These are phyloP conservation scores for Drosophila parthenogenetica DNA, from an alignment of 2,888 invertebrate species.

Conservation along the genomic window DNA sequence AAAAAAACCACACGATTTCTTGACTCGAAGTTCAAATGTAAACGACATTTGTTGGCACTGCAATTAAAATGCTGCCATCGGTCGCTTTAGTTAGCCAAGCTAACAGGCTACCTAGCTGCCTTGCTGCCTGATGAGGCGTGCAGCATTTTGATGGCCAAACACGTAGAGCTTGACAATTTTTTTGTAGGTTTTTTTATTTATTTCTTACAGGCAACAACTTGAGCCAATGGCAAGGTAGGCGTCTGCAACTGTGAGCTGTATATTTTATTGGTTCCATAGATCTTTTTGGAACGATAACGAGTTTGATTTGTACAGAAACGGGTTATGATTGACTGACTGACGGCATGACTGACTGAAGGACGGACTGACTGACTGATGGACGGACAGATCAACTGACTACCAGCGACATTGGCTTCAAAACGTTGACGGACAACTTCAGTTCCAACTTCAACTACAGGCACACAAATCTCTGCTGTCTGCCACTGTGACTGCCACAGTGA, in stretches of 20 bases:
- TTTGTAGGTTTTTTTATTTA: conserved; percentile 7
- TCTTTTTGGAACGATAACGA: conserved; percentile 75
- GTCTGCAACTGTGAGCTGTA: conserved; percentile 56
- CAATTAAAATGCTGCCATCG: conserved; percentile 70
- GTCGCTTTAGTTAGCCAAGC: conserved; percentile 11
- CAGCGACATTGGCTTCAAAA: conserved; percentile 33
- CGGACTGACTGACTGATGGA: conserved; percentile 41
- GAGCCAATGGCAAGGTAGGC: conserved; percentile 65
- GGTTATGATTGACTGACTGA: conserved; percentile 79
- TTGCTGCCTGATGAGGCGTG: conserved; percentile 68
- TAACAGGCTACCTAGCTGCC: not conserved
- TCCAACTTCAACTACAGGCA: conserved; percentile 24
- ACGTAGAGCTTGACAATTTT: conserved; percentile 74
- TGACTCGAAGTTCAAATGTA: conserved; percentile 72
- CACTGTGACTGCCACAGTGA: conserved; percentile 17
- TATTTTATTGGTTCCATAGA: conserved; percentile 75
- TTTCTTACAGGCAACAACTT: conserved; percentile 1
- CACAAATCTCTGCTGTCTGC: not conserved
- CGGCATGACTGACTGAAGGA: conserved; percentile 46
- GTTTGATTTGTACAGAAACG: conserved; percentile 78
- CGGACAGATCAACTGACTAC: conserved; percentile 44
- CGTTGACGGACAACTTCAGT: conserved; percentile 24
- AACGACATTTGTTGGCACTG: conserved; percentile 66
- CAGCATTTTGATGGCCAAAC: conserved; percentile 75
- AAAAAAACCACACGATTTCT: conserved; percentile 41